phyloP scores from a whole-genome alignment of 2,888 invertebrate genomes.

The Hypomecis punctinalis region DNA sequence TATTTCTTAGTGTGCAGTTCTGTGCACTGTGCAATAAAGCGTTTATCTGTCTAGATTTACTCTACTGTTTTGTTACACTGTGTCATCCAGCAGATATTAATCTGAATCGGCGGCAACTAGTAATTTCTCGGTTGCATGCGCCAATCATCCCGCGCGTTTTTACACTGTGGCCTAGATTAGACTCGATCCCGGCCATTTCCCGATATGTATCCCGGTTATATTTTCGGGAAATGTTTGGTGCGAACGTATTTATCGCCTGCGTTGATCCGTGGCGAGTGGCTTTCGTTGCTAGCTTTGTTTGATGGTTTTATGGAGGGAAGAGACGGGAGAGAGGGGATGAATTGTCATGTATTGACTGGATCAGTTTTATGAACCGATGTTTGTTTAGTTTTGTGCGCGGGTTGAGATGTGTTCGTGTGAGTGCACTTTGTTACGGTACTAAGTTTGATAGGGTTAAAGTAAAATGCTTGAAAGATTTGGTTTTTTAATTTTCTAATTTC shows the following conservation, averaged over 20 bases:
- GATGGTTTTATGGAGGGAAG: slow-evolving; percentile 33
- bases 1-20: no score
- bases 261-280: slow-evolving; percentile 35
- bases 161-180: slow-evolving; percentile 38
- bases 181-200: slow-evolving; percentile 13
- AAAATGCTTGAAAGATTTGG: no score
- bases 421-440: neutral
- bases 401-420: neutral
- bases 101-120: slow-evolving; percentile 11
- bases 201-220: slow-evolving; percentile 24
- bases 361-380: slow-evolving; percentile 18
- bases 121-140: slow-evolving; percentile 21
- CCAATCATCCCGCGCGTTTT: slow-evolving; percentile 24
- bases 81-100: slow-evolving; percentile 8
- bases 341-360: slow-evolving; percentile 3
- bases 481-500: no score
- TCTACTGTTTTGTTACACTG: slow-evolving; percentile 30
- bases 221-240: slow-evolving; percentile 39
- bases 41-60: neutral
- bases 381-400: slow-evolving; percentile 1
- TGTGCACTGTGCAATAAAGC: no score
- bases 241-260: slow-evolving; percentile 37
- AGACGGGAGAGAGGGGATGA: neutral
- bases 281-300: slow-evolving; percentile 31
- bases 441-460: no score